Percentiles rank a stretch among this genome's conserved stretches.
Evolutionary conservation across 1,140 invertebrate species (phyloP).

Genomic region (Hylaeus anthracinus): DNA sequence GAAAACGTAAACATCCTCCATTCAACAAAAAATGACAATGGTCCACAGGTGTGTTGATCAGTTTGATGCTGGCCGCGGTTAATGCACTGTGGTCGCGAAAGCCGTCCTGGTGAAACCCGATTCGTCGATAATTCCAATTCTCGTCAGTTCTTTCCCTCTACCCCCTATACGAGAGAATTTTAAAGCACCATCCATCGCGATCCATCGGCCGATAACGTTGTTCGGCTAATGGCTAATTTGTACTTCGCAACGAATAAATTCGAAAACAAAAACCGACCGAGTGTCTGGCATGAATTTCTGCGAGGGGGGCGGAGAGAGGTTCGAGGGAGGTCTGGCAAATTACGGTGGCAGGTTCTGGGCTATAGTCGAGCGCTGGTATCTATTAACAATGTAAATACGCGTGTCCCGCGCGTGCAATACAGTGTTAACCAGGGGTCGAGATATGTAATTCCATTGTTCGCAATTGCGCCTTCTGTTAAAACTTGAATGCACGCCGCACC

Average conservation of each 20-base stretch:
- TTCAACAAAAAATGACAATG: too few species aligned
- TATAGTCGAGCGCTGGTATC: conserved; percentile 32
- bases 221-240: conserved; percentile 39
- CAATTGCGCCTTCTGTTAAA: conserved; percentile 64
- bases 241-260: conserved; percentile 39
- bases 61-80: background rate
- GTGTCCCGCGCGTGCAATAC: conserved; percentile 54
- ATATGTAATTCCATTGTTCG: conserved; percentile 68
- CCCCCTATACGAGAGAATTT: background rate
- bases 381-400: conserved; percentile 66
- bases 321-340: conserved; percentile 21
- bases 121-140: background rate
- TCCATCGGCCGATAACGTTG: conserved; percentile 30
- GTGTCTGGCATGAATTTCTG: too few species aligned
- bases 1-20: too few species aligned
- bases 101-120: background rate
- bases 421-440: conserved; percentile 50
- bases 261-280: conserved; percentile 13
- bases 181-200: background rate
- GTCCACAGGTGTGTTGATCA: background rate
- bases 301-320: background rate
- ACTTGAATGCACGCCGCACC: conserved; percentile 52
- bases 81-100: background rate
- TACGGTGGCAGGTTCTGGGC: conserved; percentile 9
- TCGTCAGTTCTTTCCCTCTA: background rate